Evolutionary conservation across 2,888 invertebrate genomes (phyloP).

Genomic region (Pyrrhia umbra): DNA sequence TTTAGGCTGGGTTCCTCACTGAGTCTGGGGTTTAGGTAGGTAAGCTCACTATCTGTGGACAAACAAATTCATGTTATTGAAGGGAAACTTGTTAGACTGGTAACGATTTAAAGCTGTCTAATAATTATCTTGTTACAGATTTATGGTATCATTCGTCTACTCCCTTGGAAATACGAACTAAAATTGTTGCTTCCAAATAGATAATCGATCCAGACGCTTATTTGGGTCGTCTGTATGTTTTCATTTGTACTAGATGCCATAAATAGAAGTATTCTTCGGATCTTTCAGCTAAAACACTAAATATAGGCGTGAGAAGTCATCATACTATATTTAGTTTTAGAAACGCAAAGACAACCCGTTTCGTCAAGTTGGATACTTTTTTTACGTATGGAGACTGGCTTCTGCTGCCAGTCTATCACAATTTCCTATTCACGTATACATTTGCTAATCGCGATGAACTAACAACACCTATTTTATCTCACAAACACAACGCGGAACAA

Average conservation of each 20-base stretch:
- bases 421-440: slow-evolving; percentile 4
- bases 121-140: background rate
- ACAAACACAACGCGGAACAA: slow-evolving; percentile 71
- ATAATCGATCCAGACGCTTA: no score
- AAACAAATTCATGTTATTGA: background rate
- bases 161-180: no score
- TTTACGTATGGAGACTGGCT: no score
- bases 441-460: slow-evolving; percentile 20
- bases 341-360: background rate
- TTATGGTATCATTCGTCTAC: no score
- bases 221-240: no score
- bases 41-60: background rate
- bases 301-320: background rate
- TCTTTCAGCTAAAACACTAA: background rate
- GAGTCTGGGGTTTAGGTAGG: slow-evolving; percentile 13
- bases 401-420: no score
- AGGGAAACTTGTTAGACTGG: background rate
- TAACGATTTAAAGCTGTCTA: background rate
- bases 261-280: no score
- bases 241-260: no score
- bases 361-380: background rate
- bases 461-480: slow-evolving; percentile 58
- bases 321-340: background rate
- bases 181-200: no score
- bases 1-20: slow-evolving; percentile 23